A percentile compares a stretch with the other conserved stretches of the same genome.
phyloP scores from a whole-genome alignment of 2,797 vertebrate species.

The Rhodeus uyekii region DNA sequence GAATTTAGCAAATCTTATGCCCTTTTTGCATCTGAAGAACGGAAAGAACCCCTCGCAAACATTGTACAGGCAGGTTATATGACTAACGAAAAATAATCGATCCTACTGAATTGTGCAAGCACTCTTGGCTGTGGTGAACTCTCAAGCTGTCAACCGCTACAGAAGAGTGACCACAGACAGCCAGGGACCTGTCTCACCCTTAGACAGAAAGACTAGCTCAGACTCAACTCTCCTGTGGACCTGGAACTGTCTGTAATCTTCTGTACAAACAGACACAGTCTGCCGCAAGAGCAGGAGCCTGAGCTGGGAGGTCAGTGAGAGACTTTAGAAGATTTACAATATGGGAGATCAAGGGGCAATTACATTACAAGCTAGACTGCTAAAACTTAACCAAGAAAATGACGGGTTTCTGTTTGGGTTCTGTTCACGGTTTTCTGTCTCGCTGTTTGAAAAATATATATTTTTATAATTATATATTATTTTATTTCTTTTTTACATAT shows the following conservation, averaged over 20 bases:
- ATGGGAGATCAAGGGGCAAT: constrained; percentile 11
- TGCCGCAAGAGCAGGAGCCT: constrained; percentile 3
- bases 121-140: constrained; percentile 81
- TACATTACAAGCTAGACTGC: neutral
- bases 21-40: neutral
- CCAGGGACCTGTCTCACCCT: constrained; percentile 75
- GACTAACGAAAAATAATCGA: neutral
- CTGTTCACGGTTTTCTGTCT: too few relatives aligned
- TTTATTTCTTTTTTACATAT: too few relatives aligned
- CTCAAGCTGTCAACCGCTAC: constrained; percentile 93
- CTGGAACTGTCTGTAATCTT: constrained; percentile 30
- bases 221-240: constrained; percentile 1
- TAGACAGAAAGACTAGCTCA: constrained; percentile 10
- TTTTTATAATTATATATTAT: too few relatives aligned
- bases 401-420: too few relatives aligned
- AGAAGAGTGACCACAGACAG: constrained; percentile 90
- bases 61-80: neutral
- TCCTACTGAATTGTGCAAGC: constrained; percentile 6
- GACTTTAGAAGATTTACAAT: constrained; percentile 16
- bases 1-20: neutral
- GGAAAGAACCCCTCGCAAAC: neutral
- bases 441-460: too few relatives aligned
- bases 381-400: neutral
- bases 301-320: constrained; percentile 20
- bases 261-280: constrained; percentile 23